Percentiles rank a stretch among this genome's conserved stretches.
These are phyloP conservation scores for Lethenteron reissneri DNA, from an alignment of 2,113 vertebrate species.

Conservation along the genomic window DNA sequence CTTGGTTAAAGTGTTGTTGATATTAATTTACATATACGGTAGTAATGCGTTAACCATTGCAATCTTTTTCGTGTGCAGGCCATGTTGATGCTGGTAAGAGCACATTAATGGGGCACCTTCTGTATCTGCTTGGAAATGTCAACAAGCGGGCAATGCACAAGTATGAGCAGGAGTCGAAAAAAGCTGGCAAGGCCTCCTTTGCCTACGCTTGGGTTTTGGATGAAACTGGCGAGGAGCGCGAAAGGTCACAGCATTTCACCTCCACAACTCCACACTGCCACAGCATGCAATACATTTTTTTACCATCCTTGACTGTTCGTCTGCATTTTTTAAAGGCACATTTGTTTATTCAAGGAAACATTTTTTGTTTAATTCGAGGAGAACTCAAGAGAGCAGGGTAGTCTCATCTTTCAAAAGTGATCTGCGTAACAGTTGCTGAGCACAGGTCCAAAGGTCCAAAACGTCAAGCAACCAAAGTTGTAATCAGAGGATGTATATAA, in stretches of 20 bases:
- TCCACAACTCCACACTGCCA: no score
- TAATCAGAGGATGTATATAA: no score
- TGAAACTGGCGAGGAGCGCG: slow-evolving; percentile 90
- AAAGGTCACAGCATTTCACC: slow-evolving; percentile 34
- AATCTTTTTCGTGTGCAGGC: slow-evolving; percentile 27
- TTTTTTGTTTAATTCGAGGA: neutral
- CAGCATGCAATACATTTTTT: no score
- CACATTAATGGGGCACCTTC: slow-evolving; percentile 89
- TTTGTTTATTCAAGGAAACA: no score
- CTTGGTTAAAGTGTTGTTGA: no score
- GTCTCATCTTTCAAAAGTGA: slow-evolving; percentile 1
- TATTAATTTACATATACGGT: no score
- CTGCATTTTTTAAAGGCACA: no score
- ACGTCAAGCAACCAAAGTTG: neutral
- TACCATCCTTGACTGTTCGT: neutral
- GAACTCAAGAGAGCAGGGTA: neutral
- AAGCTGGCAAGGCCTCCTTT: slow-evolving; percentile 90
- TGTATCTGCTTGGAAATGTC: slow-evolving; percentile 80
- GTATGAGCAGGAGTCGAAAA: slow-evolving; percentile 89
- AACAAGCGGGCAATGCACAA: slow-evolving; percentile 98
- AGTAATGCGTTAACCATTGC: neutral
- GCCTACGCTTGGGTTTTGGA: slow-evolving; percentile 96
- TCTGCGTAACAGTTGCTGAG: neutral
- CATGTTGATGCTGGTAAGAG: slow-evolving; percentile 97
- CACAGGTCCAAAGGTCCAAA: neutral